Evolutionary conservation across 2,888 invertebrate species (phyloP).

Genomic region (Protophormia terraenovae): DNA sequence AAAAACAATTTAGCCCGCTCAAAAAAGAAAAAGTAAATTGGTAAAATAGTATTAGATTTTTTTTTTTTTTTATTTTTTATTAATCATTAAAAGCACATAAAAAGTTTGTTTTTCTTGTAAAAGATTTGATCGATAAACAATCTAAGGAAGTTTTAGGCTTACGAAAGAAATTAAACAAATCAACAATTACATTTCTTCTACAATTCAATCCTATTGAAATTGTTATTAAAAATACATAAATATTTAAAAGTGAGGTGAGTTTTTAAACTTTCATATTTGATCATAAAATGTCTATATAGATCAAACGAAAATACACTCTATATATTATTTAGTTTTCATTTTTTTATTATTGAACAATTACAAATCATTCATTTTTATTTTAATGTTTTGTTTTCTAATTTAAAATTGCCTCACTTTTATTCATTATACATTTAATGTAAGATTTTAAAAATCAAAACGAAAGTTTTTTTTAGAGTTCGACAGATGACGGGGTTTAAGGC

Average conservation of each 20-base stretch:
- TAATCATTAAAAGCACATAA: neutral
- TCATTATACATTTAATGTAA: neutral
- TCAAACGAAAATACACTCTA: constrained; percentile 13
- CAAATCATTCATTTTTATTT: neutral
- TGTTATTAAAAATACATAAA: constrained; percentile 4
- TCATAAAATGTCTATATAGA: constrained; percentile 1
- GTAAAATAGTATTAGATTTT: constrained; percentile 28
- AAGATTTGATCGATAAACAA: constrained; percentile 15
- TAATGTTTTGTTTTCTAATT: neutral
- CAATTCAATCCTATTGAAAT: constrained; percentile 1
- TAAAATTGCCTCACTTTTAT: constrained; percentile 9
- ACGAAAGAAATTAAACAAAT: constrained; percentile 27
- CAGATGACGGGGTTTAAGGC: no score
- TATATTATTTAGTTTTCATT: neutral
- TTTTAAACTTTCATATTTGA: constrained; percentile 11
- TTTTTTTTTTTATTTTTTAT: neutral
- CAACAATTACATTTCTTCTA: constrained; percentile 28
- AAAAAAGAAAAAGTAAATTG: constrained; percentile 54
- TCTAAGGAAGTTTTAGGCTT: constrained; percentile 22
- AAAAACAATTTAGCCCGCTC: constrained; percentile 42
- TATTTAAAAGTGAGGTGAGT: constrained; percentile 55
- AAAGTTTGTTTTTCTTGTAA: constrained; percentile 17
- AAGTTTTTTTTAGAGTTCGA: neutral
- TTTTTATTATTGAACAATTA: neutral
- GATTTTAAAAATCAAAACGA: neutral